Evolutionary conservation across 2,113 vertebrate genomes (phyloP).

Genomic region (Xenopus laevis): DNA sequence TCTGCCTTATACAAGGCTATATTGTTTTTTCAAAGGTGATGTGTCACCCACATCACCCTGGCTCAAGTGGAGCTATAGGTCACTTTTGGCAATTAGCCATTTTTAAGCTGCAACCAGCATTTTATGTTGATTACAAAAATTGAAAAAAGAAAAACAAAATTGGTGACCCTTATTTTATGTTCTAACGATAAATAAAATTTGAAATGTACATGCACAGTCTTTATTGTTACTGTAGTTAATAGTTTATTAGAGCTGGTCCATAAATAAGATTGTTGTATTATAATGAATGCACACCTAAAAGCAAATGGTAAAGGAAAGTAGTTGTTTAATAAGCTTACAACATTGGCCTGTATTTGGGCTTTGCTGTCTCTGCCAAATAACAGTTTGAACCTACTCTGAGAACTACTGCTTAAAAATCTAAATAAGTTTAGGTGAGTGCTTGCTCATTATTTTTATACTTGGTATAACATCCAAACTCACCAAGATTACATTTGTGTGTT

Average conservation of each 20-base stretch:
- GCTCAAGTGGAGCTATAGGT: not conserved
- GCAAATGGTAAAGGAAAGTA: too few relatives aligned
- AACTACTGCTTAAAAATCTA: too few relatives aligned
- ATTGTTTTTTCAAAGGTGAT: not conserved
- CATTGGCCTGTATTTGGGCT: too few relatives aligned
- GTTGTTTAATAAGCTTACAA: too few relatives aligned
- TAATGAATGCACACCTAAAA: too few relatives aligned
- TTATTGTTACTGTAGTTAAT: not conserved
- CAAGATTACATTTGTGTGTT: too few relatives aligned
- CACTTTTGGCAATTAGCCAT: not conserved
- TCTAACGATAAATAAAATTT: not conserved
- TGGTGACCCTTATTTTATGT: not conserved
- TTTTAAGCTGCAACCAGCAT: not conserved
- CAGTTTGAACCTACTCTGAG: too few relatives aligned
- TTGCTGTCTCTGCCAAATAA: too few relatives aligned
- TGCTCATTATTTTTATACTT: too few relatives aligned
- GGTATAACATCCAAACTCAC: too few relatives aligned
- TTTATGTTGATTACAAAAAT: not conserved
- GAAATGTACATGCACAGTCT: not conserved
- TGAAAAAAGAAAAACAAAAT: not conserved
- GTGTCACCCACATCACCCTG: not conserved
- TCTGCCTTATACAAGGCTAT: not conserved
- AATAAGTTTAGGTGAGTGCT: too few relatives aligned
- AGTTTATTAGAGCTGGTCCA: not conserved
- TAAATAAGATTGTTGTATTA: too few relatives aligned